Conservation (phyloP, 1,140 invertebrate species). For the Myzus persicae region DNA sequence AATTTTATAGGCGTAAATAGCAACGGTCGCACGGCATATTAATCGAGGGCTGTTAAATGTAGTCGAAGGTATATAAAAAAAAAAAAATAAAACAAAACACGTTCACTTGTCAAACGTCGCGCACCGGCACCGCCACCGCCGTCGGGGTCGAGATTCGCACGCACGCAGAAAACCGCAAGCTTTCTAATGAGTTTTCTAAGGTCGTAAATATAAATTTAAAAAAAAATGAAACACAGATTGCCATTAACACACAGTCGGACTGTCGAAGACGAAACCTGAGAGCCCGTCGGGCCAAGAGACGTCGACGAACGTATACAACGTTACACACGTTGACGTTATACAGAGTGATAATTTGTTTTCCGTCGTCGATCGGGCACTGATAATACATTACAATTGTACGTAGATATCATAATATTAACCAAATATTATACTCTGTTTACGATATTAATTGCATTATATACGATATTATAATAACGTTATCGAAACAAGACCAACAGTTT, state of each 20-base stretch:
- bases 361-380: neutral
- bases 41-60: neutral
- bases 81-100: neutral
- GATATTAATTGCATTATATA: too few species aligned
- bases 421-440: too few species aligned
- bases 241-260: neutral
- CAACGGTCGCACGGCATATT: neutral
- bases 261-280: neutral
- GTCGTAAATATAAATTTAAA: neutral
- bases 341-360: neutral
- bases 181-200: conserved; percentile 27
- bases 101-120: neutral
- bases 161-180: neutral
- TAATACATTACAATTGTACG: neutral
- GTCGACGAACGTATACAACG: neutral
- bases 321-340: neutral
- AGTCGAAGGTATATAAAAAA: neutral
- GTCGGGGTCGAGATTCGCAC: neutral
- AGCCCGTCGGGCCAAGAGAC: neutral
- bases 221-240: neutral
- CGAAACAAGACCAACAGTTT: neutral
- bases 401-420: too few species aligned
- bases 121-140: neutral
- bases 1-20: neutral
- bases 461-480: neutral